These are phyloP conservation scores for Tupaia chinensis DNA, from an alignment of 2,113 vertebrate genomes.

Conservation along the genomic window DNA sequence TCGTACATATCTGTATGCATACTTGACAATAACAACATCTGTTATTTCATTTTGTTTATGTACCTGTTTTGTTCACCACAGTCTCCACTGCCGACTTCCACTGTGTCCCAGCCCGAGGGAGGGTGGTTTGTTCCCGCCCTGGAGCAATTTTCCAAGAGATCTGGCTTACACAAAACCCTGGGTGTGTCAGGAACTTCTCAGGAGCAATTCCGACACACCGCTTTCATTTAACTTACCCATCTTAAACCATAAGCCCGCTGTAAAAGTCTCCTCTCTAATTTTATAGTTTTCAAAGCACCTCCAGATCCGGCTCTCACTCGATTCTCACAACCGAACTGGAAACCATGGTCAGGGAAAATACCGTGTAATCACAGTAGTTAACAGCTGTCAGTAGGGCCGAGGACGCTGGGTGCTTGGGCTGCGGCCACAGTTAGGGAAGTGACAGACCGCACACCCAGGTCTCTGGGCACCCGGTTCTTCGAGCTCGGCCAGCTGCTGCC, in stretches of 20 bases:
- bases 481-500: rapidly evolving
- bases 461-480: background rate
- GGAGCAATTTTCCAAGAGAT: background rate
- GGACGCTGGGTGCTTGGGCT: background rate
- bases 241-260: too few species aligned
- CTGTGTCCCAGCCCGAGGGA: background rate
- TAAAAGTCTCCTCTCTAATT: background rate
- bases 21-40: background rate
- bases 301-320: background rate
- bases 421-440: background rate
- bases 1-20: rapidly evolving
- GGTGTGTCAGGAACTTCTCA: background rate
- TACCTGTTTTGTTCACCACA: background rate
- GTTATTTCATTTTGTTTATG: background rate
- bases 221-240: background rate
- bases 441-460: background rate
- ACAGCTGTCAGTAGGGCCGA: background rate
- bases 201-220: background rate
- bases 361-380: rapidly evolving
- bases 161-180: rapidly evolving
- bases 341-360: background rate
- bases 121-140: background rate
- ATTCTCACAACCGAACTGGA: background rate
- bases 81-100: background rate
- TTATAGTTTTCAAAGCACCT: background rate